Evolutionary conservation across 2,797 vertebrate species (phyloP).

Genomic region (Acomys russatus): DNA sequence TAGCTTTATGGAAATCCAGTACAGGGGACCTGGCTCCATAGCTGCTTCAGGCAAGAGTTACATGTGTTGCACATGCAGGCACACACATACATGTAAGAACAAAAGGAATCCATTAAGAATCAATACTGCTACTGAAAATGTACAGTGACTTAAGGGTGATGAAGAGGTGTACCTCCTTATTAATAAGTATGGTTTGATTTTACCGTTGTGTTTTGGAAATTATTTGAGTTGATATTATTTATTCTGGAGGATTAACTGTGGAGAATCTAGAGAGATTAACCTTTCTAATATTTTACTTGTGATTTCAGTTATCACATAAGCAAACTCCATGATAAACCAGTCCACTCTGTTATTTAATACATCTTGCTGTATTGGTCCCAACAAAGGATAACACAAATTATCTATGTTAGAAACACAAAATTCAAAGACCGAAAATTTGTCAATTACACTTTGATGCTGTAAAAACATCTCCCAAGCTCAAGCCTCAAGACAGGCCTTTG

Average conservation of each 20-base stretch:
- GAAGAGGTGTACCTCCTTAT: not conserved
- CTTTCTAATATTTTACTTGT: not conserved
- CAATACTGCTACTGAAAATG: not conserved
- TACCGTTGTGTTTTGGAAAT: not conserved
- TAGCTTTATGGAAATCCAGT: not conserved
- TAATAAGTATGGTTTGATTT: not conserved
- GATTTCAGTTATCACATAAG: not conserved
- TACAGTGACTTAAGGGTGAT: not conserved
- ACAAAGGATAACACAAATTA: not conserved
- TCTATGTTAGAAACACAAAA: not conserved
- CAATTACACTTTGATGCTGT: not conserved
- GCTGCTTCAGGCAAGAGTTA: not conserved
- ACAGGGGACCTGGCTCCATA: not conserved
- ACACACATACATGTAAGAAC: not conserved
- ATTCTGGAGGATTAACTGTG: not conserved
- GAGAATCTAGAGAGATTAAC: not conserved
- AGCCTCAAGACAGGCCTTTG: not conserved
- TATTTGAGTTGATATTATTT: not conserved
- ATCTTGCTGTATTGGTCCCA: not conserved
- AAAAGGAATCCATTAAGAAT: not conserved
- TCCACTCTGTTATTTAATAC: not conserved
- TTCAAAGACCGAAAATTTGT: not conserved
- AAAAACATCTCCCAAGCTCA: not conserved
- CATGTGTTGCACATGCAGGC: not conserved
- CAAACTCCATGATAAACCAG: not conserved